phyloP scores from a whole-genome alignment of 37 sponge, comb jelly and placozoan species.

The Halichondria panicea region DNA sequence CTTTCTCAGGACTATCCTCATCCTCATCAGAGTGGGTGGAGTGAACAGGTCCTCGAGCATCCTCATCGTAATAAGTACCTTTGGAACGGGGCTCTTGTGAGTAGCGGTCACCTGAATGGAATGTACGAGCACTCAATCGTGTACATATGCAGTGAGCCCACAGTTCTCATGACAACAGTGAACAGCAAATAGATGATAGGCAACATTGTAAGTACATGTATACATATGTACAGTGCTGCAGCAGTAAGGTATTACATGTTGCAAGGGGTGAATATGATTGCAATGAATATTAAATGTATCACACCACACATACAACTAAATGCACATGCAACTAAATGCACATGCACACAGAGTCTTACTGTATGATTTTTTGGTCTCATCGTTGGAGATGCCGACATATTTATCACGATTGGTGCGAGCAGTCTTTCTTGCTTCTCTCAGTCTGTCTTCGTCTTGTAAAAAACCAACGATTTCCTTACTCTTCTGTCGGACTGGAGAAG shows the following conservation, averaged over 20 bases:
- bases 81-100: constrained; percentile 63
- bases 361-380: constrained; percentile 60
- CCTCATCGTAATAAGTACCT: constrained; percentile 27
- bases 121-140: too few relatives aligned
- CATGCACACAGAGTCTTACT: constrained; percentile 44
- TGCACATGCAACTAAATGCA: not conserved
- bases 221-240: too few relatives aligned
- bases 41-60: constrained; percentile 37
- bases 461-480: constrained; percentile 86
- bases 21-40: not conserved
- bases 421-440: constrained; percentile 88
- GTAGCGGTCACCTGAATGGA: constrained; percentile 67
- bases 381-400: constrained; percentile 91
- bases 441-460: constrained; percentile 87
- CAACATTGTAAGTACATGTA: too few relatives aligned
- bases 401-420: constrained; percentile 94
- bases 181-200: too few relatives aligned
- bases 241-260: too few relatives aligned
- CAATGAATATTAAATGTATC: too few relatives aligned
- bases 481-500: constrained; percentile 90
- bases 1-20: not conserved
- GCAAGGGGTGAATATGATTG: too few relatives aligned
- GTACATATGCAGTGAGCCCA: too few relatives aligned
- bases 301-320: too few relatives aligned
- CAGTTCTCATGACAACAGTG: too few relatives aligned